Percentiles rank a stretch among this genome's conserved stretches.
These are phyloP conservation scores for Pangasius mekongensis DNA, from an alignment of 2,797 vertebrate species.

Conservation along the genomic window DNA sequence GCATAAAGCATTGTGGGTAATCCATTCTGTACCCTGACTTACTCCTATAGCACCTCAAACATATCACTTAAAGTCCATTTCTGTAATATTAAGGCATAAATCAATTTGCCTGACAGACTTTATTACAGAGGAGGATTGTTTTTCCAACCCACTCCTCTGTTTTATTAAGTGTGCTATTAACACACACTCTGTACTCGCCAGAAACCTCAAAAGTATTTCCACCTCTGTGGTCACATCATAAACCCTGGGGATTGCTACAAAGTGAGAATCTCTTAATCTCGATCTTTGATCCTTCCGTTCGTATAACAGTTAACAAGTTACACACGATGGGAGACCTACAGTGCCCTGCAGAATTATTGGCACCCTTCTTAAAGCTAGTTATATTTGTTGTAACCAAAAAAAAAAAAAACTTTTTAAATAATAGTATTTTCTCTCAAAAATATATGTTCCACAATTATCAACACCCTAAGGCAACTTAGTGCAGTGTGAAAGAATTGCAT, in stretches of 20 bases:
- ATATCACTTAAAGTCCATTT: not conserved
- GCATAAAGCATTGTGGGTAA: not conserved
- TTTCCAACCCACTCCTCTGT: conserved; percentile 9
- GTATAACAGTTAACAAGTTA: not conserved
- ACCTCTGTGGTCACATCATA: not conserved
- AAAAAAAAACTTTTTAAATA: not conserved
- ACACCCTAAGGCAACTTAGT: not conserved
- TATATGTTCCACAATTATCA: not conserved
- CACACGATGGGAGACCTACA: not conserved
- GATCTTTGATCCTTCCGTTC: not conserved
- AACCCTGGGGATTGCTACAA: conserved; percentile 3
- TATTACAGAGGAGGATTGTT: conserved; percentile 13
- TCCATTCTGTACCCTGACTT: not conserved
- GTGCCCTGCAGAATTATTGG: not conserved
- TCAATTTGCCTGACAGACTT: conserved; percentile 13
- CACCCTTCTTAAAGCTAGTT: not conserved
- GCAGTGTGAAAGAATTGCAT: not conserved
- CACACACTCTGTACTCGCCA: not conserved
- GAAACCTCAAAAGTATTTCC: conserved; percentile 12
- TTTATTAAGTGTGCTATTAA: conserved; percentile 23
- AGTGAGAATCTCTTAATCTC: conserved; percentile 2
- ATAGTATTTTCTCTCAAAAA: not conserved
- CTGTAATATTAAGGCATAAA: conserved; percentile 23
- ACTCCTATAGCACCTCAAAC: not conserved
- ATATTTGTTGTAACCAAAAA: not conserved